Percentiles rank a stretch among this genome's conserved stretches.
phyloP scores from a whole-genome alignment of 2,888 invertebrate species.

The Apamea monoglypha region DNA sequence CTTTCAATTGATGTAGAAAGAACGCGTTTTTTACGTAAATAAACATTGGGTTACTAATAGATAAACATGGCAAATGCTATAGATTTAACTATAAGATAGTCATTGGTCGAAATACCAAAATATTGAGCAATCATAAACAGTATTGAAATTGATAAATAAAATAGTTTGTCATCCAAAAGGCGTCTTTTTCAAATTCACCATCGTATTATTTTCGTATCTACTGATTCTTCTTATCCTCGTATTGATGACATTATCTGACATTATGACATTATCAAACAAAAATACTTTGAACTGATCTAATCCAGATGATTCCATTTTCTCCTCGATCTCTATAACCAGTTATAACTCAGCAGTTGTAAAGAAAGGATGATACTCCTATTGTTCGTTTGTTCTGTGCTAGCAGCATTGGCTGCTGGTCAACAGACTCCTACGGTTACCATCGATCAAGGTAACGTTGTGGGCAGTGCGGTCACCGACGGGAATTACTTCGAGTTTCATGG shows the following conservation, averaged over 20 bases:
- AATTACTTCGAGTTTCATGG: conserved; percentile 80
- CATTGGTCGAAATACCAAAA: neutral
- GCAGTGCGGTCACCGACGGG: conserved; percentile 72
- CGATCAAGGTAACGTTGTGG: conserved; percentile 78
- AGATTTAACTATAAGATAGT: neutral
- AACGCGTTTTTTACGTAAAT: neutral
- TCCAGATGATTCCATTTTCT: conserved; percentile 43
- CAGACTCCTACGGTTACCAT: conserved; percentile 71
- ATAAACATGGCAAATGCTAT: too few species aligned
- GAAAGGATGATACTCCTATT: conserved; percentile 71
- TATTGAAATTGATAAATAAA: neutral
- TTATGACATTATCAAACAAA: conserved; percentile 51
- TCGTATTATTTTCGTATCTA: conserved; percentile 1
- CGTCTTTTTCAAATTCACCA: neutral
- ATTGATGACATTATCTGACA: conserved; percentile 49
- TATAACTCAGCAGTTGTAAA: conserved; percentile 50
- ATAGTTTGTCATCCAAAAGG: neutral
- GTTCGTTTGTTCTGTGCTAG: conserved; percentile 61
- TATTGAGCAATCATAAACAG: conserved; percentile 9
- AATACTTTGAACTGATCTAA: conserved; percentile 58
- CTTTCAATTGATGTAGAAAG: neutral
- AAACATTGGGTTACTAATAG: too few species aligned
- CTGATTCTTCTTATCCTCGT: conserved; percentile 24
- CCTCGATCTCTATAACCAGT: conserved; percentile 61
- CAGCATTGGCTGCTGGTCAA: conserved; percentile 65